Conservation (phyloP, 2,797 vertebrate species). For the Neomorphus geoffroyi region DNA sequence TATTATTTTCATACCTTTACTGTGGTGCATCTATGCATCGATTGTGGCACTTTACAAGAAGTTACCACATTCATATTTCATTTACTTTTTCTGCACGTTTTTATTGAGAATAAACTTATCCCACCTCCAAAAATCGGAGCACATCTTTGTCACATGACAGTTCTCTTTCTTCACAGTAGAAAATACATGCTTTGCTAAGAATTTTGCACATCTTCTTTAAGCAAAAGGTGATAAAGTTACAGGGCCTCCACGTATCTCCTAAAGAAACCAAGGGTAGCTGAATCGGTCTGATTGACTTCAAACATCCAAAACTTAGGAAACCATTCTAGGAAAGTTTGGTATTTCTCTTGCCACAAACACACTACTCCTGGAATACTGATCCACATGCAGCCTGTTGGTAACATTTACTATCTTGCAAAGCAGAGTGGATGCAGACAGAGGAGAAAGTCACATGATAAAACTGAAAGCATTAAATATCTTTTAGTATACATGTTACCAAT, state of each 20-base stretch:
- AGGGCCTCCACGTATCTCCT: background rate
- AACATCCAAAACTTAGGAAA: background rate
- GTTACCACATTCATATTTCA: background rate
- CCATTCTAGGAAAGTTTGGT: background rate
- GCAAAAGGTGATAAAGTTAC: background rate
- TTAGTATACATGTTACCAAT: fast-evolving
- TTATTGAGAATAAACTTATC: background rate
- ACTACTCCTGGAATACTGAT: background rate
- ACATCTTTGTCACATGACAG: background rate
- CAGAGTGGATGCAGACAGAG: background rate
- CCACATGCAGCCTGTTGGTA: no score
- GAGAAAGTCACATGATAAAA: background rate
- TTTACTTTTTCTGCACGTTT: background rate
- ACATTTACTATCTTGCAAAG: background rate
- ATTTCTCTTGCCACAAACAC: background rate
- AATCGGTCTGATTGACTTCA: background rate
- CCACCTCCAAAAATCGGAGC: background rate
- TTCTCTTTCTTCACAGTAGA: background rate
- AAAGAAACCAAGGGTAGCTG: background rate
- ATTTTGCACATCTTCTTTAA: background rate
- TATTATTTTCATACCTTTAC: background rate
- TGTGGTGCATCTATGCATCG: background rate
- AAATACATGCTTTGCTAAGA: slow-evolving; percentile 14
- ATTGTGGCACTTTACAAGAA: background rate
- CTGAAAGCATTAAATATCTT: background rate